Percentiles rank a stretch among this genome's conserved stretches.
Conservation (phyloP, 2,888 invertebrate genomes). For the Vandiemenella viatica region DNA sequence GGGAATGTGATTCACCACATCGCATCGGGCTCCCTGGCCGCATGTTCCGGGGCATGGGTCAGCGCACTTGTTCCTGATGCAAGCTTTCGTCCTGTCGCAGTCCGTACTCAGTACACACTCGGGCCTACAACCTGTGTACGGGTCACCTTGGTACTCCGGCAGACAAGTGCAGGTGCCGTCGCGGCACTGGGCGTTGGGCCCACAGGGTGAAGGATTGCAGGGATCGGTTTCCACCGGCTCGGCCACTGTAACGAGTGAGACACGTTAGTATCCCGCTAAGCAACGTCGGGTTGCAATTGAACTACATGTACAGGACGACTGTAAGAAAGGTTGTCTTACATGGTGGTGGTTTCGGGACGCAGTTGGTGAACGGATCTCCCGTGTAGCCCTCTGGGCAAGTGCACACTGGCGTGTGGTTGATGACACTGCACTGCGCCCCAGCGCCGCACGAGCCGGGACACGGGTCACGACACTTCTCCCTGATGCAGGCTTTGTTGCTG, state of each 20-base stretch:
- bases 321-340: too few species aligned
- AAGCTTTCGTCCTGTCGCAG: slow-evolving; percentile 50
- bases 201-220: slow-evolving; percentile 24
- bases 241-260: slow-evolving; percentile 4
- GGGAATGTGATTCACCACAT: slow-evolving; percentile 48
- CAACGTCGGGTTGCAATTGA: too few species aligned
- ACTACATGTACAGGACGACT: too few species aligned
- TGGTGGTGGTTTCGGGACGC: slow-evolving; percentile 16
- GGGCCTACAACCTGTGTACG: slow-evolving; percentile 54
- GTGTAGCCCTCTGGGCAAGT: slow-evolving; percentile 21
- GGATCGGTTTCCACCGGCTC: slow-evolving; percentile 17
- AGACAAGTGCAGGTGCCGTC: slow-evolving; percentile 56
- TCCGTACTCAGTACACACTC: slow-evolving; percentile 64
- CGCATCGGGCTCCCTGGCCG: slow-evolving; percentile 43
- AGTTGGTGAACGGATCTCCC: slow-evolving; percentile 24
- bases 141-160: slow-evolving; percentile 57
- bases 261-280: slow-evolving; percentile 8
- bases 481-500: slow-evolving; percentile 22
- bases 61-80: slow-evolving; percentile 54
- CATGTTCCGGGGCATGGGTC: slow-evolving; percentile 56
- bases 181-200: slow-evolving; percentile 23
- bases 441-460: slow-evolving; percentile 24
- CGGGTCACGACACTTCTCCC: slow-evolving; percentile 23
- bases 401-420: slow-evolving; percentile 39
- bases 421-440: slow-evolving; percentile 22